phyloP scores from a whole-genome alignment of 2,888 invertebrate species.

The Agrochola circellaris region DNA sequence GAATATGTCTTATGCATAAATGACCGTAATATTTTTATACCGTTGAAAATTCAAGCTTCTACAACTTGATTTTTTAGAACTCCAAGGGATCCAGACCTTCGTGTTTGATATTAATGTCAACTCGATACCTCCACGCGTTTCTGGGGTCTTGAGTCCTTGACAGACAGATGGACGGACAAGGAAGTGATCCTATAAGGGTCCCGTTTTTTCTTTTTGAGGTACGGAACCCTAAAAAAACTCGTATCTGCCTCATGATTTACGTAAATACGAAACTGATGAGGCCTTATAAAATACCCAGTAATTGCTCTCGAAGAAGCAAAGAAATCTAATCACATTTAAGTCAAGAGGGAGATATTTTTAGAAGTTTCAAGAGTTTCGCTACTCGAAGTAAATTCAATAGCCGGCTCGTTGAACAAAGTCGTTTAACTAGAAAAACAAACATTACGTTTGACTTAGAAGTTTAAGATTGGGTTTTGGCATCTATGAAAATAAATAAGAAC shows the following conservation, averaged over 20 bases:
- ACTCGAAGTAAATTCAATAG: constrained; percentile 71
- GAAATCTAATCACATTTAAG: constrained; percentile 64
- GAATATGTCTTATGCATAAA: too few relatives aligned
- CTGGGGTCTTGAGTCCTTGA: not conserved
- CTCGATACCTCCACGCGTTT: not conserved
- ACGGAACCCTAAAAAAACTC: constrained; percentile 11
- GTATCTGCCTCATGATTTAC: constrained; percentile 5
- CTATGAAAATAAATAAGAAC: constrained; percentile 42
- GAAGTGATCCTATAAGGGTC: not conserved
- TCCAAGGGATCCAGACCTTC: too few relatives aligned
- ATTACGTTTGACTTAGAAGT: constrained; percentile 72
- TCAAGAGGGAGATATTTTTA: constrained; percentile 51
- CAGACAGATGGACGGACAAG: too few relatives aligned
- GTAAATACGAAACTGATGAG: constrained; percentile 39
- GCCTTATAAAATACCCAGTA: constrained; percentile 58
- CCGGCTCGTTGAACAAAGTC: constrained; percentile 66
- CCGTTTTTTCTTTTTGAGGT: not conserved
- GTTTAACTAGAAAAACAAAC: constrained; percentile 75
- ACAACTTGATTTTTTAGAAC: too few relatives aligned
- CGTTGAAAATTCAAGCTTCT: too few relatives aligned
- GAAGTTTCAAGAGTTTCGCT: constrained; percentile 69
- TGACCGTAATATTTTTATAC: too few relatives aligned
- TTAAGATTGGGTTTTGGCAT: constrained; percentile 68
- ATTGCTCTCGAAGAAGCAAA: constrained; percentile 55
- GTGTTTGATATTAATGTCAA: not conserved